Evolutionary conservation across 1,140 invertebrate genomes (phyloP).

Genomic region (Drosophila chauvacae): DNA sequence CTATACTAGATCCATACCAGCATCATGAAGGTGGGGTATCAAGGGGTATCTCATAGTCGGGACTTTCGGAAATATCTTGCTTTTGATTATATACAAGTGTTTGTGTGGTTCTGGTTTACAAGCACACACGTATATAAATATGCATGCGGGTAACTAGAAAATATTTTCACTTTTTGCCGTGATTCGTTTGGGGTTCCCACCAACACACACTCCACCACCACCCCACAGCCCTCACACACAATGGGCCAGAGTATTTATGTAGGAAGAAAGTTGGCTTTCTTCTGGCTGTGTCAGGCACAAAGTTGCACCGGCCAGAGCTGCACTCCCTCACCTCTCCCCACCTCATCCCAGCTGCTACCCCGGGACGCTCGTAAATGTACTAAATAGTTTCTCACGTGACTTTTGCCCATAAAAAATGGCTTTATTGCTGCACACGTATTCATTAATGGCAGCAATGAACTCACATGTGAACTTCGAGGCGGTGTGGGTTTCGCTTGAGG

Average conservation of each 20-base stretch:
- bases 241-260: constrained; percentile 54
- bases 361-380: constrained; percentile 62
- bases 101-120: constrained; percentile 16
- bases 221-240: neutral
- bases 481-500: constrained; percentile 29
- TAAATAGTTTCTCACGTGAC: constrained; percentile 83
- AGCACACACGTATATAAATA: constrained; percentile 29
- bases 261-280: constrained; percentile 76
- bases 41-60: neutral
- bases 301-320: constrained; percentile 55
- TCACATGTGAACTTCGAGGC: constrained; percentile 67
- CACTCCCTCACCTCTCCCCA: constrained; percentile 13
- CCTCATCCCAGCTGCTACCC: neutral
- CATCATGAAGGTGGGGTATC: no score
- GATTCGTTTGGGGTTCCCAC: constrained; percentile 40
- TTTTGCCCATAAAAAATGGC: constrained; percentile 80
- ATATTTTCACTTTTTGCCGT: constrained; percentile 78
- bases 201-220: neutral
- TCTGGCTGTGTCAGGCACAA: constrained; percentile 76
- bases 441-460: constrained; percentile 82
- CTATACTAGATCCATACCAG: no score
- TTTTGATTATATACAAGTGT: constrained; percentile 4
- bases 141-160: constrained; percentile 41
- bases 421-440: constrained; percentile 83
- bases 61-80: neutral